Evolutionary conservation across 2,888 invertebrate species (phyloP), one percentile per base, ranked within the genome.

Genomic region (Incurvaria masculella): DNA sequence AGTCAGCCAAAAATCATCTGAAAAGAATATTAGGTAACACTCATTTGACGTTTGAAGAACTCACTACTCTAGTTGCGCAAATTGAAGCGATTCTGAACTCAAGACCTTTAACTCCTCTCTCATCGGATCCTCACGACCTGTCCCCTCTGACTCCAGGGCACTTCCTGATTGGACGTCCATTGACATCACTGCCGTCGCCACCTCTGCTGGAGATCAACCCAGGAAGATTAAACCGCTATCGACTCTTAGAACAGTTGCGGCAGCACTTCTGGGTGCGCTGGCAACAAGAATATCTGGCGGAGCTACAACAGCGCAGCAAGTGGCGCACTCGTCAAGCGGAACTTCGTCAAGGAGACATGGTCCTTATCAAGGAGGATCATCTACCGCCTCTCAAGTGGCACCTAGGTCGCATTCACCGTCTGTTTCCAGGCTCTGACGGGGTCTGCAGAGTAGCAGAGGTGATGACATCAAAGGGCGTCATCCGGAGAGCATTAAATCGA

Each of bases 81-180:
- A 50, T 57, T 10, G 60, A 61, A 46, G 56, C 55, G 5, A 48
- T 57, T 4, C 49, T 60, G 14, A 61, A 61, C 45, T 60, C 58
- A 1, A 50, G 61, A 17, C 60, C 60, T 6, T 18, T 61, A 6
- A 53, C 52, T 17, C 55, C 57, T 1, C 2, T 60, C 2, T 57
- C 61, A 2, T 43, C 52, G 5, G 57, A 58, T 45, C 54, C 56
- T 1, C 19, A 46, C 2, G 60, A 61, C 46, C 48, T 55, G 5
- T 43, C 50, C 5, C 53, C 54, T 5, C 50, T 64, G 4, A 61
- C 61, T 5, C 62, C 62, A 19, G 58, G 54, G 2, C 64, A 64
- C 45, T 61, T 63, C 44, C 46, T 64, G 2, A 53, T 62, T 21
- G 61, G 61, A 26, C 45, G 52, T 16, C 41, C 58, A 4, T 46